These are phyloP conservation scores for Tipula confusa DNA, from an alignment of 2,888 invertebrate species.

Conservation along the genomic window DNA sequence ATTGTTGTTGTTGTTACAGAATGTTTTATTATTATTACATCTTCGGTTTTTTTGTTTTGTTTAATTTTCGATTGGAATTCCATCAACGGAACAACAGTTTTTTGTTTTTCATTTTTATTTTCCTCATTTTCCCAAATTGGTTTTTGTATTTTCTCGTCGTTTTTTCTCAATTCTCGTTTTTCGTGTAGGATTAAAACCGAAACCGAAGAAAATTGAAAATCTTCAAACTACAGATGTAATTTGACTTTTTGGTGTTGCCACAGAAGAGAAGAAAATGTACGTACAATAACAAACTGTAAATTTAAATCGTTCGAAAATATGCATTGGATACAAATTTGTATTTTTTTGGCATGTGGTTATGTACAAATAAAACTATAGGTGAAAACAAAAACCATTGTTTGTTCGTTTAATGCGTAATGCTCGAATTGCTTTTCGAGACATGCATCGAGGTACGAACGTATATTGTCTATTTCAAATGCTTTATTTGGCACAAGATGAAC, in stretches of 20 bases:
- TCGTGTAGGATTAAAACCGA: not conserved
- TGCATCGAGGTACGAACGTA: too few species aligned
- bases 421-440: not conserved
- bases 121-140: not conserved
- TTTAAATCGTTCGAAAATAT: not conserved
- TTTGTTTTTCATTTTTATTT: not conserved
- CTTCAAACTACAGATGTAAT: not conserved
- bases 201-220: not conserved
- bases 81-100: not conserved
- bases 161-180: not conserved
- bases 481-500: not conserved
- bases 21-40: not conserved
- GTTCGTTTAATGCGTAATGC: not conserved
- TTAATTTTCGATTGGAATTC: conserved; percentile 6
- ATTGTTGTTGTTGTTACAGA: not conserved
- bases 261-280: not conserved
- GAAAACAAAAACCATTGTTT: not conserved
- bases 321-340: not conserved
- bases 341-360: not conserved
- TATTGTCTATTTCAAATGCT: not conserved
- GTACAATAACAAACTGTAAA: not conserved
- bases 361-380: not conserved
- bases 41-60: too few species aligned
- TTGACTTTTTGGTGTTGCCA: not conserved
- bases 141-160: not conserved